Percentiles rank a stretch among this genome's conserved stretches.
These are phyloP conservation scores for Catocala nupta DNA, from an alignment of 2,888 invertebrate species.

Conservation along the genomic window DNA sequence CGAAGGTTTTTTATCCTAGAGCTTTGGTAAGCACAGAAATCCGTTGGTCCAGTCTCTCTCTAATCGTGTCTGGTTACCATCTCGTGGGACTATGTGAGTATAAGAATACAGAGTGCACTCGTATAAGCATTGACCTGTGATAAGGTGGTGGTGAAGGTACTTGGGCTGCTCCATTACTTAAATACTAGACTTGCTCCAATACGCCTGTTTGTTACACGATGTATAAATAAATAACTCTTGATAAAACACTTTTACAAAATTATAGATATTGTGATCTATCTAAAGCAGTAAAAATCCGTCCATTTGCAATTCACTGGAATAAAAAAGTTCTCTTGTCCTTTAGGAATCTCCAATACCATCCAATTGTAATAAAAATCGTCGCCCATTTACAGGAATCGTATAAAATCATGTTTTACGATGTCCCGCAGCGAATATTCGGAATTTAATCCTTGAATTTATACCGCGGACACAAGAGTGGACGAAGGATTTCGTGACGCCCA, in stretches of 20 bases:
- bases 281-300: constrained; percentile 18
- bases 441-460: constrained; percentile 47
- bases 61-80: too few species aligned
- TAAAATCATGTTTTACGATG: constrained; percentile 68
- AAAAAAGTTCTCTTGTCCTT: constrained; percentile 20
- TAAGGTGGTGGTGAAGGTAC: too few species aligned
- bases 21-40: too few species aligned
- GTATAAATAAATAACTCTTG: too few species aligned
- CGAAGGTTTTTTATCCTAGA: too few species aligned
- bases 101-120: too few species aligned
- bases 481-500: constrained; percentile 7
- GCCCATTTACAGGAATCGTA: constrained; percentile 49
- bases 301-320: constrained; percentile 15
- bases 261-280: background rate
- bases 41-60: too few species aligned
- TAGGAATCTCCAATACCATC: constrained; percentile 47
- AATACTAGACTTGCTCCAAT: too few species aligned
- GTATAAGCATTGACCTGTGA: too few species aligned
- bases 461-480: constrained; percentile 18
- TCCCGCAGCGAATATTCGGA: constrained; percentile 55
- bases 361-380: constrained; percentile 55
- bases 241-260: background rate
- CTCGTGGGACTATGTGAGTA: too few species aligned
- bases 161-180: too few species aligned
- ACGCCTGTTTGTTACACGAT: too few species aligned